A percentile compares a stretch with the other conserved stretches of the same genome.
phyloP scores from a whole-genome alignment of 2,888 invertebrate species.

The Aphidoletes aphidimyza region DNA sequence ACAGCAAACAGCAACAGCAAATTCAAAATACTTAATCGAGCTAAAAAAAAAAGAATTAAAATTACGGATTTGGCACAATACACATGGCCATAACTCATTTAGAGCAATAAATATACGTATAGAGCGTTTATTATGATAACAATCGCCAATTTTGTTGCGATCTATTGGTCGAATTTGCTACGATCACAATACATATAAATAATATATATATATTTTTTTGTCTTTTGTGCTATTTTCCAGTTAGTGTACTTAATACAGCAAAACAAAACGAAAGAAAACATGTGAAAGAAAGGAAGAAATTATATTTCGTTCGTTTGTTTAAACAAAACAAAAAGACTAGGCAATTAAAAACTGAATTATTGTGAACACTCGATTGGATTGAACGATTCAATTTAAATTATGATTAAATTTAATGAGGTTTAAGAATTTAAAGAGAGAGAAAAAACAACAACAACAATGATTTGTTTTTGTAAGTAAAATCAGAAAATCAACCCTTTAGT shows the following conservation, averaged over 20 bases:
- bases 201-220: background rate
- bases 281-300: background rate
- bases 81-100: slow-evolving; percentile 32
- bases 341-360: slow-evolving; percentile 29
- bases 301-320: slow-evolving; percentile 9
- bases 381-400: slow-evolving; percentile 16
- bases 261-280: background rate
- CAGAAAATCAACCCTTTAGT: background rate
- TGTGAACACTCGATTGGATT: slow-evolving; percentile 48
- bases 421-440: too few relatives aligned
- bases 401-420: slow-evolving; percentile 31
- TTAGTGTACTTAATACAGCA: background rate
- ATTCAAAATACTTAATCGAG: background rate
- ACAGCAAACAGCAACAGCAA: background rate
- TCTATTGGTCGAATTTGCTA: background rate
- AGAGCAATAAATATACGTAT: slow-evolving; percentile 47
- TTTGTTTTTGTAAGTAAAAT: background rate
- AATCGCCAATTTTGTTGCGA: background rate
- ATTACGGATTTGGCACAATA: background rate
- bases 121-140: background rate
- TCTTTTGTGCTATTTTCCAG: slow-evolving; percentile 7
- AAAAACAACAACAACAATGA: background rate
- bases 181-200: background rate
- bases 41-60: too few relatives aligned
- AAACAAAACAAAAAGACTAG: too few relatives aligned